These are phyloP conservation scores for Pseudorectes ferrugineus DNA, from an alignment of 2,113 vertebrate species.

Conservation along the genomic window DNA sequence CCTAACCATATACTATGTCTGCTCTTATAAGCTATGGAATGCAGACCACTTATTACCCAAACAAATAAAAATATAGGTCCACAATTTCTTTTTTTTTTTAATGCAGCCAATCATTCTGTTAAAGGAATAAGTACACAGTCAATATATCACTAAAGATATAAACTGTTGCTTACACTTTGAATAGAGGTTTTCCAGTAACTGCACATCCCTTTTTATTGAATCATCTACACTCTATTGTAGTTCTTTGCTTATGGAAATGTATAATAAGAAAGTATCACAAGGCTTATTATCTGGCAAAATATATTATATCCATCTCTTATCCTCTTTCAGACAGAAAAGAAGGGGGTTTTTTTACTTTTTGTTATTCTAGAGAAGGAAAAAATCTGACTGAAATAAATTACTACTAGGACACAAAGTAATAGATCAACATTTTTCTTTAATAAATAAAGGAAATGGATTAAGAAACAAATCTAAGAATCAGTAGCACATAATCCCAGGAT, in stretches of 20 bases:
- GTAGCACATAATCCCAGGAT: constrained; percentile 17
- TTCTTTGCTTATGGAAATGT: not conserved
- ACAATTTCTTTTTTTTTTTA: not conserved
- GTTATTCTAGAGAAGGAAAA: not conserved
- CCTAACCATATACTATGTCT: accelerated
- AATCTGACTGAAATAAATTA: not conserved
- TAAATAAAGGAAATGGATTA: not conserved
- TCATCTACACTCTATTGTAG: not conserved
- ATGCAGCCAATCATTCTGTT: not conserved
- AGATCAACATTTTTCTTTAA: not conserved
- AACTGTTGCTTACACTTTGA: not conserved
- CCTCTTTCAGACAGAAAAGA: not conserved
- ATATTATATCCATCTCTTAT: not conserved
- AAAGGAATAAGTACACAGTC: not conserved
- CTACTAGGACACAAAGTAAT: not conserved
- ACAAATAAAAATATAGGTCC: not conserved
- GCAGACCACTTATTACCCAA: not conserved
- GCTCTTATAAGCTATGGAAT: not conserved
- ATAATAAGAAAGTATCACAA: not conserved
- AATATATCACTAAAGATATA: not conserved
- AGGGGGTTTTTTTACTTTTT: accelerated
- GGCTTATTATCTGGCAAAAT: not conserved
- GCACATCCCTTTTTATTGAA: accelerated
- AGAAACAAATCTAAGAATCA: not conserved
- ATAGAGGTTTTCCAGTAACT: not conserved